A percentile compares a stretch with the other conserved stretches of the same genome.
Conservation (phyloP, 2,113 vertebrate genomes). For the Enhydra lutris region DNA sequence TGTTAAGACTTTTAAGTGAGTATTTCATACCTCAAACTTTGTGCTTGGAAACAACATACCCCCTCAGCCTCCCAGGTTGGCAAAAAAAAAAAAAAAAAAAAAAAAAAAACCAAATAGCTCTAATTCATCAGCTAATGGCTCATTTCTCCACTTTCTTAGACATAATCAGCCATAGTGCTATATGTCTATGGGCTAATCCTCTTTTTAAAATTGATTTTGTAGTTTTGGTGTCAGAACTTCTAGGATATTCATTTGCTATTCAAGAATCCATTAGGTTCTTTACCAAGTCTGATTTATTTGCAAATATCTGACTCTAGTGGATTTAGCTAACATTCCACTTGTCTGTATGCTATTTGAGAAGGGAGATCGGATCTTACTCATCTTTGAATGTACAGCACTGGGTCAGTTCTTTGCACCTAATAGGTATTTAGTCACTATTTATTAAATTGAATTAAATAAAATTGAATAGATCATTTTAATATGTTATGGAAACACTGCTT, state of each 20-base stretch:
- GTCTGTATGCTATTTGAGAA: background rate
- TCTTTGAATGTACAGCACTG: background rate
- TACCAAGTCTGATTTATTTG: background rate
- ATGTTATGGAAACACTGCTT: background rate
- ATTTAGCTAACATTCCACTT: background rate
- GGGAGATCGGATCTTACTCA: background rate
- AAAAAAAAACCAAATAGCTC: background rate
- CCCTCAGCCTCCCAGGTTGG: background rate
- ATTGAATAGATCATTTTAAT: background rate
- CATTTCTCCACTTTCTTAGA: background rate
- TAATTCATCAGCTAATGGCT: background rate
- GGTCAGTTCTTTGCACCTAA: background rate
- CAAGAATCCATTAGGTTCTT: background rate
- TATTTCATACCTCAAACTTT: background rate
- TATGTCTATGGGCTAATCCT: background rate
- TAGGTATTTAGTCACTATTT: background rate
- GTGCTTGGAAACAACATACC: background rate
- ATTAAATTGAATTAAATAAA: background rate
- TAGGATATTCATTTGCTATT: background rate
- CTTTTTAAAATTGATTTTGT: background rate
- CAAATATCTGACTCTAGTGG: background rate
- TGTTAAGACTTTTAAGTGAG: background rate
- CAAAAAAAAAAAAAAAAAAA: background rate
- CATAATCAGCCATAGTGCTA: background rate
- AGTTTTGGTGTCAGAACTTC: background rate